A percentile compares a stretch with the other conserved stretches of the same genome.
Conservation (phyloP, 2,888 invertebrate species). For the Amphipyra berbera region DNA sequence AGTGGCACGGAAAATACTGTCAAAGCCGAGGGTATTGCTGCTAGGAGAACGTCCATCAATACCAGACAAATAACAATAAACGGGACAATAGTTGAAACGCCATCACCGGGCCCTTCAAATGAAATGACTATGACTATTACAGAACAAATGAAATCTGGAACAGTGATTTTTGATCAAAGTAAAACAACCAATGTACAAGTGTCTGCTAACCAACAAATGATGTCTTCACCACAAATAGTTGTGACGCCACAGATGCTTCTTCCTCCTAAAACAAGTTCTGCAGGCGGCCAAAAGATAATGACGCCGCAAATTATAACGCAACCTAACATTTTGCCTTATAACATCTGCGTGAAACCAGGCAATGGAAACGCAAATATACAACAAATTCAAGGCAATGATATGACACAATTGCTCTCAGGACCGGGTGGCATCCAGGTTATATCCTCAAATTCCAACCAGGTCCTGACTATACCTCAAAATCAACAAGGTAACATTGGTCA, state of each 20-base stretch:
- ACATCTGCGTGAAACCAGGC: slow-evolving; percentile 87
- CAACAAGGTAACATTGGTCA: slow-evolving; percentile 78
- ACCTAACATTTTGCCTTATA: slow-evolving; percentile 83
- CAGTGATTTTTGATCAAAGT: slow-evolving; percentile 85
- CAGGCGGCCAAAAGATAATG: slow-evolving; percentile 82
- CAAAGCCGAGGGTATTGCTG: slow-evolving; percentile 86
- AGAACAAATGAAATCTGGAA: slow-evolving; percentile 87
- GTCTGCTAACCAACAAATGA: slow-evolving; percentile 83
- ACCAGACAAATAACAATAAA: slow-evolving; percentile 88
- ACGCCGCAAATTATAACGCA: slow-evolving; percentile 85
- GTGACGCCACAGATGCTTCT: slow-evolving; percentile 87
- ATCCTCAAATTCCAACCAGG: slow-evolving; percentile 88
- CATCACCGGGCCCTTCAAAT: slow-evolving; percentile 86
- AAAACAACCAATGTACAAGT: slow-evolving; percentile 86
- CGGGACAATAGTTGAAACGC: slow-evolving; percentile 88
- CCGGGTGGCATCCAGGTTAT: slow-evolving; percentile 87
- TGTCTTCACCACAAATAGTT: slow-evolving; percentile 87
- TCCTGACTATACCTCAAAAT: slow-evolving; percentile 84
- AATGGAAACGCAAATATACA: slow-evolving; percentile 81
- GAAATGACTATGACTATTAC: slow-evolving; percentile 88
- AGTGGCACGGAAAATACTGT: slow-evolving; percentile 83
- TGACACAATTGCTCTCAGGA: slow-evolving; percentile 84
- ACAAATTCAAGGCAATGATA: slow-evolving; percentile 84
- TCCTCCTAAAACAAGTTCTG: slow-evolving; percentile 83
- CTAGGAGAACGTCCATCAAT: slow-evolving; percentile 86